Conservation (phyloP, 1,140 invertebrate species). For the Pseudomyrmex cubaensis region DNA sequence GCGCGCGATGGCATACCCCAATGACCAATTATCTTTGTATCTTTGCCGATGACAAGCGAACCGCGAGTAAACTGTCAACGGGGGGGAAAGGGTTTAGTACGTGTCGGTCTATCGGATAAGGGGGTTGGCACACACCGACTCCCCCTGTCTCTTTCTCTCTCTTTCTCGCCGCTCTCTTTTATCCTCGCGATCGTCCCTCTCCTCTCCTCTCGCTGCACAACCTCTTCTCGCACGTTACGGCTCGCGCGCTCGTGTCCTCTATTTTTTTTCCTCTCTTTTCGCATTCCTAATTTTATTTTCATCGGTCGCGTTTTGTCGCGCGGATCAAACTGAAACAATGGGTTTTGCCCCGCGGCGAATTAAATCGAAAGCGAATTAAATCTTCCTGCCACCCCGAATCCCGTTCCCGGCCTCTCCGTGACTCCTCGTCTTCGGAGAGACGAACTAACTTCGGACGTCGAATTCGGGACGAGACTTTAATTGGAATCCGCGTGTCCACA, state of each 20-base stretch:
- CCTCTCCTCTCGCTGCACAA: neutral
- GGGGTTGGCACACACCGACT: slow-evolving; percentile 55
- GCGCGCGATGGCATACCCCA: slow-evolving; percentile 79
- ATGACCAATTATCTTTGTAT: slow-evolving; percentile 85
- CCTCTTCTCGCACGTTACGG: slow-evolving; percentile 7
- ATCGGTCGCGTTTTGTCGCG: slow-evolving; percentile 12
- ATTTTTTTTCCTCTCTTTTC: slow-evolving; percentile 33
- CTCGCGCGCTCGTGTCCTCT: slow-evolving; percentile 8
- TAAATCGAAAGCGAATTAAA: slow-evolving; percentile 67
- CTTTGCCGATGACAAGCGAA: slow-evolving; percentile 83
- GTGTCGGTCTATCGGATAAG: slow-evolving; percentile 72
- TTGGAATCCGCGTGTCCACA: slow-evolving; percentile 60
- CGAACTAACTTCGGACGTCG: slow-evolving; percentile 14
- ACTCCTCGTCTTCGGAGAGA: slow-evolving; percentile 38
- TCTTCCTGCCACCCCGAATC: slow-evolving; percentile 17
- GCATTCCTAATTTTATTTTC: slow-evolving; percentile 67
- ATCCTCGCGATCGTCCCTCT: neutral
- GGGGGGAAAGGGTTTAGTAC: slow-evolving; percentile 81
- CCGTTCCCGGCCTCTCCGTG: neutral
- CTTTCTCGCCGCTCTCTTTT: neutral
- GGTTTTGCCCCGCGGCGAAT: slow-evolving; percentile 38
- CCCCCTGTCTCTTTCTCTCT: neutral
- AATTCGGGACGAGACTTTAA: slow-evolving; percentile 60
- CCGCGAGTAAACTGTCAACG: slow-evolving; percentile 82
- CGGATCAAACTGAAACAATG: slow-evolving; percentile 24